A percentile compares a stretch with the other conserved stretches of the same genome.
Conservation (phyloP, 1,140 invertebrate species). For the Pentalonia nigronervosa region DNA sequence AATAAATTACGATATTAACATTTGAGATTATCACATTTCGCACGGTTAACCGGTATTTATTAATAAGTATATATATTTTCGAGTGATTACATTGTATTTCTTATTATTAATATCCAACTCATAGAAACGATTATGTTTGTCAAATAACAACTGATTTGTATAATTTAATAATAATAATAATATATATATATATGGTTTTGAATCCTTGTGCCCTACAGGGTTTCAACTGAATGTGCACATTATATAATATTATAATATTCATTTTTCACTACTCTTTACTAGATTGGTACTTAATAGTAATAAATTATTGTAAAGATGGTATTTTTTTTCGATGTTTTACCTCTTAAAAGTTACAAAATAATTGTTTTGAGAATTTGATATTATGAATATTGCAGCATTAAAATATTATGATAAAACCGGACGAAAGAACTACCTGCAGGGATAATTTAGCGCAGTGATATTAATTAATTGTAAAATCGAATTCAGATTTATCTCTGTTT, state of each 20-base stretch:
- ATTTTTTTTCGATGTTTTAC: background rate
- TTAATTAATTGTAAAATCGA: slow-evolving; percentile 16
- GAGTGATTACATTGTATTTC: slow-evolving; percentile 5
- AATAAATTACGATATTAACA: slow-evolving; percentile 18
- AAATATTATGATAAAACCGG: background rate
- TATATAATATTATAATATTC: background rate
- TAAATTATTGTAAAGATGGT: background rate
- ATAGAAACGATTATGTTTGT: background rate
- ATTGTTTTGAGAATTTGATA: background rate
- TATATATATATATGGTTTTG: background rate
- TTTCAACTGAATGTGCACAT: background rate
- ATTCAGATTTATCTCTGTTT: background rate
- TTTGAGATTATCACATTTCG: slow-evolving; percentile 14
- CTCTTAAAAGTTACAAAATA: background rate
- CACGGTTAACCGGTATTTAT: background rate
- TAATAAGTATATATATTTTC: too few relatives aligned
- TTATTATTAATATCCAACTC: background rate
- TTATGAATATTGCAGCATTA: background rate
- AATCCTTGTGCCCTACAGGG: background rate
- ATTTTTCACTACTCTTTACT: background rate
- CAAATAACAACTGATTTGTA: background rate
- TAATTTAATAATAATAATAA: background rate
- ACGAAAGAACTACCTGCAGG: background rate
- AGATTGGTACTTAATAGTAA: background rate
- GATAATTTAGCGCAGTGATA: background rate